Evolutionary conservation across 2,888 invertebrate species (phyloP).

Genomic region (Rhaphigaster nebulosa): DNA sequence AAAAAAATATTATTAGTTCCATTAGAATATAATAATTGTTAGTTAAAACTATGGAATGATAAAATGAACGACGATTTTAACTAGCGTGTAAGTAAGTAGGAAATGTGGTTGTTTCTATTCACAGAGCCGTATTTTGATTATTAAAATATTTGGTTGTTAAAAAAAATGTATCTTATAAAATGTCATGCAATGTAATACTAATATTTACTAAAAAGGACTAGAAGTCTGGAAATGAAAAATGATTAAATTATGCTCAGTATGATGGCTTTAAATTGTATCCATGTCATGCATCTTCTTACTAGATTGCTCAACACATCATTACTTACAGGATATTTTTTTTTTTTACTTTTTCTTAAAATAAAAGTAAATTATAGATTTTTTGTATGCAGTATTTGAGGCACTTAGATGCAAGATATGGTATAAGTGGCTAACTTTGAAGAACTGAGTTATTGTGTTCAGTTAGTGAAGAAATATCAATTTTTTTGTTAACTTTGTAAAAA

Average conservation of each 20-base stretch:
- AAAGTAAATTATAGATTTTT: neutral
- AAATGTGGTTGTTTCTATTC: slow-evolving; percentile 53
- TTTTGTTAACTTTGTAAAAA: neutral
- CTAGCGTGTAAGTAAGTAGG: slow-evolving; percentile 43
- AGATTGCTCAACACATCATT: slow-evolving; percentile 52
- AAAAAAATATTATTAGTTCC: slow-evolving; percentile 14
- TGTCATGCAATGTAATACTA: slow-evolving; percentile 54
- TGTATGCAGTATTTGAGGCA: neutral
- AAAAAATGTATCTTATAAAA: slow-evolving; percentile 26
- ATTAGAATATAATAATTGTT: neutral
- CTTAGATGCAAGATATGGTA: neutral
- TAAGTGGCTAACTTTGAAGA: neutral
- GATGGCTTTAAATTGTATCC: slow-evolving; percentile 52
- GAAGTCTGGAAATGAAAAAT: slow-evolving; percentile 38
- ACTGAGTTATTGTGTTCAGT: neutral
- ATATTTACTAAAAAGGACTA: slow-evolving; percentile 37
- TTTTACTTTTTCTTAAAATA: neutral
- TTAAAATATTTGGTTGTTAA: slow-evolving; percentile 25
- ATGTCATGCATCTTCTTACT: slow-evolving; percentile 43
- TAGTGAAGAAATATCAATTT: neutral
- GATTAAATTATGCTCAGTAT: slow-evolving; percentile 29
- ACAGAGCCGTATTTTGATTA: slow-evolving; percentile 54
- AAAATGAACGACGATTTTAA: slow-evolving; percentile 21
- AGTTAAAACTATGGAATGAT: slow-evolving; percentile 25
- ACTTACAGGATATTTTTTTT: neutral